Evolutionary conservation across 2,113 vertebrate species (phyloP).

Genomic region (Microtus montanus): DNA sequence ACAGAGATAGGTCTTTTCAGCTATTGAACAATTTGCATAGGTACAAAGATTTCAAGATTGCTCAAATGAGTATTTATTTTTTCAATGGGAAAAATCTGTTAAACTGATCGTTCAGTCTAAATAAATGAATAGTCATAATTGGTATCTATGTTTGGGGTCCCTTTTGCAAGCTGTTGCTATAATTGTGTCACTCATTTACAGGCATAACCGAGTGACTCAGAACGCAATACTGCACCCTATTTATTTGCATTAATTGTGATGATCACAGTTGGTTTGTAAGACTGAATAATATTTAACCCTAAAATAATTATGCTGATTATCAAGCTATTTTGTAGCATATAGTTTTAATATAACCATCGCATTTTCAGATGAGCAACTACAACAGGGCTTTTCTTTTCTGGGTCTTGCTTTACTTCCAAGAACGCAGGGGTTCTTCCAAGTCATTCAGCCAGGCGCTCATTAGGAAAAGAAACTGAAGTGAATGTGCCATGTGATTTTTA

Average conservation of each 20-base stretch:
- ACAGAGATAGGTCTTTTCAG: slow-evolving; percentile 11
- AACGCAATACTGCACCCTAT: not conserved
- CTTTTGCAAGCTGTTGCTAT: slow-evolving; percentile 47
- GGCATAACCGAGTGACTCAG: slow-evolving; percentile 43
- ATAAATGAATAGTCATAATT: slow-evolving; percentile 56
- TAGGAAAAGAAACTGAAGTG: slow-evolving; percentile 24
- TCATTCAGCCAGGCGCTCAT: not conserved
- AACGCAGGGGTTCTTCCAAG: slow-evolving; percentile 31
- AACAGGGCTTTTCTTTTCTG: slow-evolving; percentile 26
- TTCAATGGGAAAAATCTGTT: slow-evolving; percentile 23
- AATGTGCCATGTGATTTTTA: not conserved
- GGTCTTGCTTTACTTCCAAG: slow-evolving; percentile 64
- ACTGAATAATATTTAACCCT: slow-evolving; percentile 82
- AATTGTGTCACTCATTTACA: slow-evolving; percentile 32
- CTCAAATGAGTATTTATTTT: slow-evolving; percentile 58
- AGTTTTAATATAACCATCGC: slow-evolving; percentile 74
- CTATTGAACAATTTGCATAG: slow-evolving; percentile 18
- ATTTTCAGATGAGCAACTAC: slow-evolving; percentile 55
- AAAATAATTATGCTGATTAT: slow-evolving; percentile 82
- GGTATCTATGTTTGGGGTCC: slow-evolving; percentile 41
- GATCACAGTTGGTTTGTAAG: slow-evolving; percentile 82
- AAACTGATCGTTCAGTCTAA: slow-evolving; percentile 53
- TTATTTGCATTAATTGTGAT: slow-evolving; percentile 78
- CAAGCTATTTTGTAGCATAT: slow-evolving; percentile 68
- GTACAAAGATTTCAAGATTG: slow-evolving; percentile 23